A percentile compares a stretch with the other conserved stretches of the same genome.
Conservation (phyloP, 2,888 invertebrate genomes). For the Tenodera sinensis region DNA sequence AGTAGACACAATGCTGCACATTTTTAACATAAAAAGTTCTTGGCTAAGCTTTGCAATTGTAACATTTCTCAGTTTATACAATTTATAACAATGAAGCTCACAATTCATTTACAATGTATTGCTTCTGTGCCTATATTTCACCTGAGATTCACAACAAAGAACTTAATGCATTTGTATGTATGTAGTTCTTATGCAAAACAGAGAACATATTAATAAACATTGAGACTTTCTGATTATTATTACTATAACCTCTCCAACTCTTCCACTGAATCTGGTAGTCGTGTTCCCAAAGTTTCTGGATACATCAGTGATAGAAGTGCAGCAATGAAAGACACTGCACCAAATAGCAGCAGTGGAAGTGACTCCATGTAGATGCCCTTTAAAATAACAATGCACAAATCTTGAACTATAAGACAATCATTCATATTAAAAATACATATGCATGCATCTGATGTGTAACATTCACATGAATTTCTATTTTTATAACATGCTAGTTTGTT, state of each 20-base stretch:
- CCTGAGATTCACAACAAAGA: neutral
- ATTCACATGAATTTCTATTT: neutral
- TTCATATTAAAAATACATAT: neutral
- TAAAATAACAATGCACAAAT: neutral
- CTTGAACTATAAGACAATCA: neutral
- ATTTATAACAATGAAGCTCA: too few relatives aligned
- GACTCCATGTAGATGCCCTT: constrained; percentile 51
- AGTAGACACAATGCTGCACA: neutral
- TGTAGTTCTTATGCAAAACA: neutral
- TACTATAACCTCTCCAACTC: constrained; percentile 43
- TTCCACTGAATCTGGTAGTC: constrained; percentile 59
- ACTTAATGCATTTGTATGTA: neutral
- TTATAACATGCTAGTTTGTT: neutral
- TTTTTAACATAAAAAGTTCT: neutral
- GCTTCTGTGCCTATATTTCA: neutral
- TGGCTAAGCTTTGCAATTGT: neutral
- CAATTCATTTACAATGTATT: too few relatives aligned
- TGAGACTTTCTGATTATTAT: too few relatives aligned
- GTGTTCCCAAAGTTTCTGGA: constrained; percentile 60
- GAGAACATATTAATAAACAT: too few relatives aligned
- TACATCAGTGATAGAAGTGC: constrained; percentile 53
- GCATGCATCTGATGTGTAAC: neutral
- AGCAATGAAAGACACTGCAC: constrained; percentile 50
- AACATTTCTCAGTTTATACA: too few relatives aligned
- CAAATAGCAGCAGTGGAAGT: constrained; percentile 54